Conservation (phyloP, 92 coral and sea anemone genomes). For the Parazoanthus swiftii region DNA sequence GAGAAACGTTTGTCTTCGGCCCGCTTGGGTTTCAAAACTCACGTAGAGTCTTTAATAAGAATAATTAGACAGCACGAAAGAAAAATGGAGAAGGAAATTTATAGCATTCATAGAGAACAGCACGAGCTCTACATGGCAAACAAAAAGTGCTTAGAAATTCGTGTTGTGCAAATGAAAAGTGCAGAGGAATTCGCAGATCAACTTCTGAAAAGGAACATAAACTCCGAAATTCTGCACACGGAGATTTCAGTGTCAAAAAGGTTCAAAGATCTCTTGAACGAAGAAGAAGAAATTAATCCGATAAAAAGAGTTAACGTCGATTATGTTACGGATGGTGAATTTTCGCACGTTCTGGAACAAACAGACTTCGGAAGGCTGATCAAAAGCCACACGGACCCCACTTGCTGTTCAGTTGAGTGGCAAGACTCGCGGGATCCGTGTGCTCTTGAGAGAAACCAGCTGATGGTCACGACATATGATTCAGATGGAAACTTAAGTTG, state of each 20-base stretch:
- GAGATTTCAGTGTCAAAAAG: conserved; percentile 55
- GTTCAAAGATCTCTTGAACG: conserved; percentile 50
- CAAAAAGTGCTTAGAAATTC: conserved; percentile 56
- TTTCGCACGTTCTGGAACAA: conserved; percentile 46
- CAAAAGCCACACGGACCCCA: conserved; percentile 72
- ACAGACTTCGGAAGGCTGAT: conserved; percentile 67
- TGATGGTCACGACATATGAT: conserved; percentile 69
- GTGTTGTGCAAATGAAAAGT: conserved; percentile 63
- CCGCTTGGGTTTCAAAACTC: conserved; percentile 26
- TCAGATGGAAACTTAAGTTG: conserved; percentile 71
- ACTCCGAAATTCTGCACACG: conserved; percentile 66
- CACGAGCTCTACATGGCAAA: conserved; percentile 46
- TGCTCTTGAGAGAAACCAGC: conserved; percentile 69
- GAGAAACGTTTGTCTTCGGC: conserved; percentile 30
- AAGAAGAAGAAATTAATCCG: conserved; percentile 37
- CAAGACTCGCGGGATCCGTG: conserved; percentile 46
- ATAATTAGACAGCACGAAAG: conserved; percentile 71
- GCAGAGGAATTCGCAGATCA: conserved; percentile 56
- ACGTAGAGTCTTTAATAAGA: conserved; percentile 54
- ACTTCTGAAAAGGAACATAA: conserved; percentile 67
- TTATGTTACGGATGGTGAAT: conserved; percentile 63
- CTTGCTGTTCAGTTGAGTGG: conserved; percentile 45
- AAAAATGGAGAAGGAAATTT: conserved; percentile 58
- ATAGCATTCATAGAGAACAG: conserved; percentile 66
- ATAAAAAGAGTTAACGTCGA: conserved; percentile 57